Conservation (phyloP, 2,797 vertebrate genomes). For the Cottoperca gobio region DNA sequence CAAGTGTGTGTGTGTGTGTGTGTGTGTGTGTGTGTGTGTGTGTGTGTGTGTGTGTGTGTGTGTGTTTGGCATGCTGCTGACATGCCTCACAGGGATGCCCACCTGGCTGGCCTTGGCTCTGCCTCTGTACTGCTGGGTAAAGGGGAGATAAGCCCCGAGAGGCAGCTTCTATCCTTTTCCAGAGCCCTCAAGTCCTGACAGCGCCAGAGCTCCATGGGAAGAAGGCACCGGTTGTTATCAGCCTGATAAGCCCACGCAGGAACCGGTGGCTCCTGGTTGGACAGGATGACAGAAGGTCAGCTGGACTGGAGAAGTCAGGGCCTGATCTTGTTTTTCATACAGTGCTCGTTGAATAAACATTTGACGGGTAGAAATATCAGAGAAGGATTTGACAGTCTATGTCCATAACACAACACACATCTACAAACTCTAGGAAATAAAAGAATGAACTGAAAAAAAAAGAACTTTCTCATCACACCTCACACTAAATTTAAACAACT, state of each 20-base stretch:
- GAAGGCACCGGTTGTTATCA: slow-evolving; percentile 70
- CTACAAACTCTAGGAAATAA: not conserved
- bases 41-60: not conserved
- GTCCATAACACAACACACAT: not conserved
- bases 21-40: slow-evolving; percentile 18
- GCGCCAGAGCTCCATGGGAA: slow-evolving; percentile 58
- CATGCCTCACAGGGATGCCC: slow-evolving; percentile 60
- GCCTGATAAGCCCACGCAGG: slow-evolving; percentile 72
- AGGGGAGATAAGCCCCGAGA: slow-evolving; percentile 77
- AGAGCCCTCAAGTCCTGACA: slow-evolving; percentile 33
- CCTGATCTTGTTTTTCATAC: slow-evolving; percentile 24
- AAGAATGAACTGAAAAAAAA: not conserved
- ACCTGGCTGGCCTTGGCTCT: slow-evolving; percentile 74
- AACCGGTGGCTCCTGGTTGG: slow-evolving; percentile 58
- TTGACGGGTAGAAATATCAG: not conserved
- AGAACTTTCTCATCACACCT: not conserved
- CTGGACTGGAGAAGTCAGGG: slow-evolving; percentile 14
- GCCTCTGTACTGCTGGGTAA: slow-evolving; percentile 42
- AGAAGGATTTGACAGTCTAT: not conserved
- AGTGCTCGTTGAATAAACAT: not conserved
- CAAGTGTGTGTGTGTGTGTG: slow-evolving; percentile 2
- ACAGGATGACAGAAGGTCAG: slow-evolving; percentile 64
- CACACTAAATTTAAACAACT: no score
- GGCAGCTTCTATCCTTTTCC: slow-evolving; percentile 54
- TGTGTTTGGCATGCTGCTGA: slow-evolving; percentile 48